These are phyloP conservation scores for Motacilla tschutschensis DNA, from an alignment of 2,113 vertebrate genomes.

Conservation along the genomic window DNA sequence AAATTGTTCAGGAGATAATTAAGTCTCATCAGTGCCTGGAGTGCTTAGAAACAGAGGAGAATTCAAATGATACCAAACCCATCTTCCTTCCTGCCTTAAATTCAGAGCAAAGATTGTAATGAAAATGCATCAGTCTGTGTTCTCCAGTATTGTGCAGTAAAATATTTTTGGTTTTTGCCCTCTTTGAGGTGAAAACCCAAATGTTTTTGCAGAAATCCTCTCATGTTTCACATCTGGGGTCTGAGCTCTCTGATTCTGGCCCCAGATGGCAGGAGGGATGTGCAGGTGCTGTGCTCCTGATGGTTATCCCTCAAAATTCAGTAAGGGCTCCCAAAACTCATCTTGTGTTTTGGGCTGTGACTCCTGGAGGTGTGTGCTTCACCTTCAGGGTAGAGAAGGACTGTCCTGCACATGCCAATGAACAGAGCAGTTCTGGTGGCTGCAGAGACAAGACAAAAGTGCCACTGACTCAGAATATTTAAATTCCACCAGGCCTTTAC, in stretches of 20 bases:
- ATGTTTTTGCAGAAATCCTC: neutral
- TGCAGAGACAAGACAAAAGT: neutral
- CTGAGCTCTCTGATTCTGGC: neutral
- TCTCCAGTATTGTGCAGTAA: neutral
- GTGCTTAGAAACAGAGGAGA: neutral
- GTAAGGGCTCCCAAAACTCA: neutral
- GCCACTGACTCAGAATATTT: neutral
- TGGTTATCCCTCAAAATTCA: neutral
- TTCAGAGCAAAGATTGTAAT: neutral
- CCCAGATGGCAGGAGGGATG: neutral
- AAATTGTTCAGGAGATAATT: conserved; percentile 4
- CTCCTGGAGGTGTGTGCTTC: neutral
- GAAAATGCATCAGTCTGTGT: neutral
- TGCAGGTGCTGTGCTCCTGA: neutral
- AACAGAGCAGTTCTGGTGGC: neutral
- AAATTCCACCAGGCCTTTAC: neutral
- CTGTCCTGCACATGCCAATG: neutral
- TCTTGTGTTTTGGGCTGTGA: neutral
- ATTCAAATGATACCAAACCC: neutral
- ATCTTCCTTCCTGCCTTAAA: neutral
- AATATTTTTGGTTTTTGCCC: neutral
- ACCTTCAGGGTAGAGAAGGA: neutral
- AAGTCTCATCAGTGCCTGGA: neutral
- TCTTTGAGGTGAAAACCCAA: neutral
- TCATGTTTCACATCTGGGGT: neutral